Conservation (phyloP, 2,113 vertebrate species). For the Halcyon malimbica region DNA sequence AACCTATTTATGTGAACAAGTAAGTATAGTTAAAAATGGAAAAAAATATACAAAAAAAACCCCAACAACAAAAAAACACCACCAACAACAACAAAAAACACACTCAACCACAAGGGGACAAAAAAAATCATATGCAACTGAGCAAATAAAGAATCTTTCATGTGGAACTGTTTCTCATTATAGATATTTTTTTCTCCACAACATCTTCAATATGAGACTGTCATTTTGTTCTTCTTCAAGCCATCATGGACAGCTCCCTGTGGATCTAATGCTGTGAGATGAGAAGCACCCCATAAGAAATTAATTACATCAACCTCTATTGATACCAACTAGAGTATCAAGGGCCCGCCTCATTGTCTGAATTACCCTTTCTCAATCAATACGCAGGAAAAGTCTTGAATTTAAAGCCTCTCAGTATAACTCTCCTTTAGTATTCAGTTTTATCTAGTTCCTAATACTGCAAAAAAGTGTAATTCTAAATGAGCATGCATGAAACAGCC, state of each 20-base stretch:
- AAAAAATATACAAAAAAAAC: not conserved
- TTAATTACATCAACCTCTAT: not conserved
- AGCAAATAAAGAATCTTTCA: not conserved
- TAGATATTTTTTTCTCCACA: not conserved
- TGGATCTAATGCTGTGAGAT: not conserved
- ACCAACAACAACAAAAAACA: too few species aligned
- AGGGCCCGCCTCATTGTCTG: not conserved
- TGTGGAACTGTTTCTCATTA: slow-evolving; percentile 23
- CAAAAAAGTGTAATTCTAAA: not conserved
- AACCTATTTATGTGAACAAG: not conserved
- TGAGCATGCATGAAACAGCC: not conserved
- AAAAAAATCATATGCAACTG: slow-evolving; percentile 1
- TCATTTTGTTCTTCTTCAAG: not conserved
- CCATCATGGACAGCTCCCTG: not conserved
- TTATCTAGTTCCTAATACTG: not conserved
- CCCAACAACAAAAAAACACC: too few species aligned
- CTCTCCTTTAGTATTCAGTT: not conserved
- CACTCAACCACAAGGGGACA: not conserved
- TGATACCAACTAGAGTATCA: not conserved
- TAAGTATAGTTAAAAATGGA: not conserved
- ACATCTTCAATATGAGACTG: not conserved
- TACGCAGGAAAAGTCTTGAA: not conserved
- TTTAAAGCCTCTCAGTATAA: not conserved
- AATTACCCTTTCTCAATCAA: not conserved
- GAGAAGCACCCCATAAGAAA: not conserved